Evolutionary conservation across 2,113 vertebrate genomes (phyloP), one percentile per base, ranked within the genome.

Genomic region (Eurypyga helias): DNA sequence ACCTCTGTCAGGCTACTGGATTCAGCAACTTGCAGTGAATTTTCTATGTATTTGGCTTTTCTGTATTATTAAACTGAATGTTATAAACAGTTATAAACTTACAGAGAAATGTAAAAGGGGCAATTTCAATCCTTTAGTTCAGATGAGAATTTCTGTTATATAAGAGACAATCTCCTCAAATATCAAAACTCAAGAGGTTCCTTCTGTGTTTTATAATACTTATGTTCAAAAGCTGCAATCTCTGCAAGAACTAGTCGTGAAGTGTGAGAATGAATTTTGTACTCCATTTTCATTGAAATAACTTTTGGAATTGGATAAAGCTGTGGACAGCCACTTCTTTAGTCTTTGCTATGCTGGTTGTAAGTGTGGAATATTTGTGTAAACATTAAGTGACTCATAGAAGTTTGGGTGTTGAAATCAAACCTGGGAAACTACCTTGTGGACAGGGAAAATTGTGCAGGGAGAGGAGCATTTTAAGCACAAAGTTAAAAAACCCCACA

Each of bases 221-320:
- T 94, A 78, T 88, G 76, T 81, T 96, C 76, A 75, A 81, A 96
- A 87, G 43, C 67, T 90, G 79, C 83, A 90, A 83, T 97, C 92
- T 87, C 76, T 87, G 83, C 60, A 83, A 90, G 71, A 95, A 41
- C 34, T 69, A 88, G 64, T 62, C 76, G 34, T 78, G 67, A 93
- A 97, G 80, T 77, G 43, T 89, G 76, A 18, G 80, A 90, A 97
- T 90, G 83, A 90, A 97, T 94, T 93, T 81, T 89, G 29, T 87
- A 87, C 48, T 93, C 88, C 36, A 92, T 97, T 97, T 97, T 96
- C 90, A 82, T 36, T 86, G 83, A 97, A 96, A 97, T 93, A 84
- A 83, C 88, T 94, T 88, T 71, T 69, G 19, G 8, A 90, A 90
- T 81, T 94, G 46, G 75, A 88, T 93, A 91, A 94, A 94, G 16